Base-by-base conservation (phyloP, 2,113 vertebrate species). In the Pachypanchax playfairii region DNA sequence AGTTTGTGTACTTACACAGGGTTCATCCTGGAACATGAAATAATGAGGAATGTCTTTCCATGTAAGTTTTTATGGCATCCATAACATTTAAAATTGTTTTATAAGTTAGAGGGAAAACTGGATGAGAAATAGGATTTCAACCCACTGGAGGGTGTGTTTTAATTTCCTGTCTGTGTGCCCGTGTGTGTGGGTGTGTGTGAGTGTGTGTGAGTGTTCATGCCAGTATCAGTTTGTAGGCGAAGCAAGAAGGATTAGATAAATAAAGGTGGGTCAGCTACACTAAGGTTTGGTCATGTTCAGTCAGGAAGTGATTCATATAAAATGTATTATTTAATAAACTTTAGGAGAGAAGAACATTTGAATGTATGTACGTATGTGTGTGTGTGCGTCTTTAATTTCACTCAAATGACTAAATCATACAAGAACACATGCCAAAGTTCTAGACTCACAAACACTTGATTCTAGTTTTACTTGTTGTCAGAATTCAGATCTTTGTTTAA, bases 241-340 rank as follows among this genome's bases (percentile, higher is more conserved):
- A 63, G 67, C 73, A 66, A 70, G 56, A 73, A 67, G 62, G 65
- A 69, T 61, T 72, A 38, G 29, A 20, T 73, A 75, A 86, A 86
- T 46, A 84, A 82, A 80, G 80, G 79, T 79, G 65, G 73, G 51
- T 57, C 41, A 56, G 25, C 15, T 78, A 24, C 63, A 76, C 44
- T 80, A 11, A 8, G 60, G n/a, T 42, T 57, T 75, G 35, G 21
- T 74, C 68, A 84, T 65, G 43, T 72, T 25, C 35, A 78, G 38
- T 36, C 69, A 73, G 82, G 79, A 85, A 72, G 65, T 90, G 75
- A 87, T 77, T 88, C 84, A 85, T 33, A 8, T 29, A 0, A 0
- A 55, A 43, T 46, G n/a, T 46, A 41, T 69, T 69, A 59, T 9
- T 29, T 1, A 17, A 3, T 14, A 29, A 1, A 41, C 0, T 51